Base-by-base conservation (phyloP, 2,888 invertebrate species). In the Bembecia ichneumoniformis region DNA sequence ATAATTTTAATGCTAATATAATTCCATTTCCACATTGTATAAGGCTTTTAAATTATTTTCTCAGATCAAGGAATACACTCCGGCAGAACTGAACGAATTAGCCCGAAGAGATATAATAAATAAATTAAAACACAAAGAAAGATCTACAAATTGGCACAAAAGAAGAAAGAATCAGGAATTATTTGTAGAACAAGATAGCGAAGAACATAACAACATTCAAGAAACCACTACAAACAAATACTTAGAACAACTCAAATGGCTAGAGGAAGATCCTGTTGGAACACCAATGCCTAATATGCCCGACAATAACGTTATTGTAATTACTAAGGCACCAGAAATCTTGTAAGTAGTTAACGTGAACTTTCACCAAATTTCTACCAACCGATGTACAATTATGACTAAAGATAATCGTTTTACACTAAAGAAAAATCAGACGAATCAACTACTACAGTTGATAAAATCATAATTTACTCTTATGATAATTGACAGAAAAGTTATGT, bases 181-280 rank as follows among this genome's bases (percentile, higher is more conserved):
- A 3, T 53, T 53, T 15, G 52, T 54, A 47, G 55, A 52, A 35
- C 52, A 55, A 43, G 51, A 56, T 11, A 54, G 57, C 34, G 50
- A 54, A 47, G 17, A 45, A 2, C 34, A 45, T 49, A 48, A 51
- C 40, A 35, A 10, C 15, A 45, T 36, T 4, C 52, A 52, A 15
- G 63, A 71, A 43, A 49, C 61, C 1, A 67, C 72, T 1, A 74
- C 75, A 0, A 81, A 68, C 49, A 77, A 58, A 48, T 57, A 68
- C 47, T 52, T 71, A 1, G 76, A 80, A 0, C 60, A 63, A 43
- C 58, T 87, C 1, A 82, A 64, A 50, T 79, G 79, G 15, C 62
- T 87, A 36, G 86, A 86, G 58, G 83, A 84, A 57, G 82, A 84
- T 1, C 77, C 82, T 0, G 68, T 82, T 3, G 83, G 81, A 0